Base-by-base conservation (phyloP, 35 echinoderm and acorn worm genomes). In the Apostichopus californicus region DNA sequence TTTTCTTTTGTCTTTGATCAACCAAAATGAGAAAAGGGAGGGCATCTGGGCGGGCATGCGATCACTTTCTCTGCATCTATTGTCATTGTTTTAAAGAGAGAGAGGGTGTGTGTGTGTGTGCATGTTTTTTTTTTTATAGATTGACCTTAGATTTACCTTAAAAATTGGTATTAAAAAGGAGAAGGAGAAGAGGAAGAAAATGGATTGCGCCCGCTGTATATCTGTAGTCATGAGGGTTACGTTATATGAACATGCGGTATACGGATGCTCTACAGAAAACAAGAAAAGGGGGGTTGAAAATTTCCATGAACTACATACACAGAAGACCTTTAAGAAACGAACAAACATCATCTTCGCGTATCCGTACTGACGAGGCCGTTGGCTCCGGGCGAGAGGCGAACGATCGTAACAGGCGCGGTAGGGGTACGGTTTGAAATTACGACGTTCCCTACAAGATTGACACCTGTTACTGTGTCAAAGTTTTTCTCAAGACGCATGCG, bases 381-480 rank as follows among this genome's bases (percentile, higher is more conserved):
- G 0, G 54, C 81, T 84, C n/a, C 55, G 20, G 81, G 81, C 54
- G 15, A 58, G 57, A 84, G 81, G 23, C 9, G 81, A 24, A 57
- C 53, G 57, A 84, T 21, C 81, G 81, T 84, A 84, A 84, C 81
- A 84, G 81, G 17, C 81, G 8, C 81, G 2, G 81, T 58, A 55
- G 81, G 81, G 57, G 81, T 13, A 57, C 54, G 57, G 81, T 84
- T 55, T 84, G 81, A 84, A 11, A 58, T 84, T 84, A 84, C 81
- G 54, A 84, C 57, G 55, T 58, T 58, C 22, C 55, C 9, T 7
- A 9, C 54, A 59, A 57, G 81, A 84, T 84, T 84, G 81, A 84
- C 81, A 84, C 81, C 81, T 84, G 81, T 58, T 57, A 84, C 55
- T 57, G 55, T 84, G 81, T 59, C 81, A 58, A 84, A 58, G n/a